Base-by-base conservation (phyloP, 2,888 invertebrate species). In the Callyntrura sp. region DNA sequence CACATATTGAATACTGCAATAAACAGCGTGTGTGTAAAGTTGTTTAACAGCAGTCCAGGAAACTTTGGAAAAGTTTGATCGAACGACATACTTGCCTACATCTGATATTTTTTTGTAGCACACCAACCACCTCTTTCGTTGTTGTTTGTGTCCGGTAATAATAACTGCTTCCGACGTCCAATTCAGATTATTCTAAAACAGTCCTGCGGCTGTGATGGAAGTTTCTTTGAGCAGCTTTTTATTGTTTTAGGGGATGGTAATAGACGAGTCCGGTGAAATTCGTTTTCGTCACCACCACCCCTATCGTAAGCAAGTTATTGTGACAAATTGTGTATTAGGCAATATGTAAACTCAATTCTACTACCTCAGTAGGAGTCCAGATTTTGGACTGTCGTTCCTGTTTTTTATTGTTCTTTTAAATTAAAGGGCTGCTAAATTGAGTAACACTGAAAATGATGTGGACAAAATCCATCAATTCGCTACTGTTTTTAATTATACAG, bases 21-120 rank as follows among this genome's bases (percentile, higher is more conserved):
- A 35, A 57, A 17, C n/a, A n/a, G 17, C 17, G n/a, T 11, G 57
- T 57, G 5, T 51, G 57, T n/a, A 57, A 35, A 35, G n/a, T 65
- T 1, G 8, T 65, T 65, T 65, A 28, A 43, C 35, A 11, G 70
- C 17, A 70, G 35, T 70, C 0, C 43, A 6, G 43, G 8, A 70
- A 45, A 70, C 17, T 70, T 35, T 17, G 43, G 35, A 70, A 73
- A 88, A 88, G 89, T 89, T 89, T 89, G 89, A 89, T 89, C 89
- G 89, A 89, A 89, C 89, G 89, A 60, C 89, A 89, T 51, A 88
- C 88, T 84, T 84, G 25, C 88, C 88, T 83, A 84, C 88, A 88
- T 88, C 88, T 88, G 88, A 88, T 79, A 48, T 81, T 57, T 51
- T n/a, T 88, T 83, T 88, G 88, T 88, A 84, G 48, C 73, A 84